These are phyloP conservation scores for Chiloscyllium plagiosum DNA, from an alignment of 2,113 vertebrate genomes.

Conservation along the genomic window DNA sequence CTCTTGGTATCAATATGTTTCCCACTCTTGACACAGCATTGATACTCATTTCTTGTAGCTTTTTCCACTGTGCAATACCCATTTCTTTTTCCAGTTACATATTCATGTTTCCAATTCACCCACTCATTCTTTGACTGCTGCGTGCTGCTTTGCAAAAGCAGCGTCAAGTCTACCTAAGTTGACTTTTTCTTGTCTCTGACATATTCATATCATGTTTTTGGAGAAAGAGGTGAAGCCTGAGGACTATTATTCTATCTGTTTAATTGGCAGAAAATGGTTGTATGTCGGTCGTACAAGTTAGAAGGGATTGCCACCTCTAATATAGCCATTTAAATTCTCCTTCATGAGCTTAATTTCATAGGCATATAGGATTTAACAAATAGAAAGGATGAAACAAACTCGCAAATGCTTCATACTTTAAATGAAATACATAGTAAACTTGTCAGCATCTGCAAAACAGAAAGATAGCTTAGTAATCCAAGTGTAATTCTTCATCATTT, in stretches of 20 bases:
- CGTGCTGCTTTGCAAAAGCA: neutral
- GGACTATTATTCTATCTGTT: neutral
- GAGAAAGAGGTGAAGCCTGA: neutral
- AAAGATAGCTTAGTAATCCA: neutral
- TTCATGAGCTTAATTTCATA: neutral
- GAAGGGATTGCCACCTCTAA: neutral
- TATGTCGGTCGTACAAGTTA: neutral
- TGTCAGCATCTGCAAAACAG: neutral
- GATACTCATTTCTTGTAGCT: neutral
- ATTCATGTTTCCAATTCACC: neutral
- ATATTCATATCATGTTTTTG: neutral
- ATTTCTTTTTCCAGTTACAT: neutral
- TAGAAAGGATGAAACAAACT: neutral
- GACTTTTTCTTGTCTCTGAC: neutral
- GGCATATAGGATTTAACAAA: neutral
- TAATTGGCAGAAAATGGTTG: neutral
- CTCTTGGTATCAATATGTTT: neutral
- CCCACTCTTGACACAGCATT: neutral
- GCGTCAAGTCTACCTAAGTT: neutral
- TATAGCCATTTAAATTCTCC: neutral
- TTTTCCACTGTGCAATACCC: neutral
- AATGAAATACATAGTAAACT: neutral
- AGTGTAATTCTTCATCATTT: neutral
- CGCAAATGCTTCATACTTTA: neutral
- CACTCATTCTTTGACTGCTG: neutral